phyloP scores from a whole-genome alignment of 2,888 invertebrate species.

The Anarsia innoxiella region DNA sequence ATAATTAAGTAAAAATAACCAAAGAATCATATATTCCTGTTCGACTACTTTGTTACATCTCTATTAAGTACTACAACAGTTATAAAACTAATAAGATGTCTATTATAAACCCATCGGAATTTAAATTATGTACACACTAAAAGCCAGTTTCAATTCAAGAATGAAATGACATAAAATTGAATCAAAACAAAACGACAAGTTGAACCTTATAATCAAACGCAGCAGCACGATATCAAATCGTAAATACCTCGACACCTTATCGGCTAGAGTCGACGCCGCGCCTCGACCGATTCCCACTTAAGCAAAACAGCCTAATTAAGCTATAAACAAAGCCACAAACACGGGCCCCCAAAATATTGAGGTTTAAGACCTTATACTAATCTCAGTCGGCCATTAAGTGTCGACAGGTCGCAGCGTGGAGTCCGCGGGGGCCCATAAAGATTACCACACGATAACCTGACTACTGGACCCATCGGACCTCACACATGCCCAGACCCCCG shows the following conservation, averaged over 20 bases:
- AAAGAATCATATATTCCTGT: neutral
- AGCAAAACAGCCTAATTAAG: conserved; percentile 75
- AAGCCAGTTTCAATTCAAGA: conserved; percentile 12
- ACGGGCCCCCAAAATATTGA: conserved; percentile 60
- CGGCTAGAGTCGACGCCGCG: conserved; percentile 58
- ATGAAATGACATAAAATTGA: conserved; percentile 32
- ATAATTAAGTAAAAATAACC: conserved; percentile 2
- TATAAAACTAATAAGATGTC: conserved; percentile 4
- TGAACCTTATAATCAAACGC: conserved; percentile 34
- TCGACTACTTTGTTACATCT: neutral
- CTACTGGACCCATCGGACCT: conserved; percentile 66
- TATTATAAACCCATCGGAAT: conserved; percentile 3
- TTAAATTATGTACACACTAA: conserved; percentile 11
- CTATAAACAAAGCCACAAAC: conserved; percentile 73
- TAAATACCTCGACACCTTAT: conserved; percentile 73
- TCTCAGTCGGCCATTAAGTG: conserved; percentile 67
- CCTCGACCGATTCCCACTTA: conserved; percentile 56
- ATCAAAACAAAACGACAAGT: conserved; percentile 52
- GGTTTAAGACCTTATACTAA: conserved; percentile 47
- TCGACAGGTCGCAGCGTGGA: conserved; percentile 67
- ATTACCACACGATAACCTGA: conserved; percentile 69
- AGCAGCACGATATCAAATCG: conserved; percentile 52
- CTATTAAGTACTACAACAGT: neutral
- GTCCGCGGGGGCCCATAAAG: conserved; percentile 67
- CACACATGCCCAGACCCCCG: conserved; percentile 59